Percentiles rank a stretch among this genome's conserved stretches.
phyloP scores from a whole-genome alignment of 1,140 invertebrate genomes.

The Steinernema khuongi region DNA sequence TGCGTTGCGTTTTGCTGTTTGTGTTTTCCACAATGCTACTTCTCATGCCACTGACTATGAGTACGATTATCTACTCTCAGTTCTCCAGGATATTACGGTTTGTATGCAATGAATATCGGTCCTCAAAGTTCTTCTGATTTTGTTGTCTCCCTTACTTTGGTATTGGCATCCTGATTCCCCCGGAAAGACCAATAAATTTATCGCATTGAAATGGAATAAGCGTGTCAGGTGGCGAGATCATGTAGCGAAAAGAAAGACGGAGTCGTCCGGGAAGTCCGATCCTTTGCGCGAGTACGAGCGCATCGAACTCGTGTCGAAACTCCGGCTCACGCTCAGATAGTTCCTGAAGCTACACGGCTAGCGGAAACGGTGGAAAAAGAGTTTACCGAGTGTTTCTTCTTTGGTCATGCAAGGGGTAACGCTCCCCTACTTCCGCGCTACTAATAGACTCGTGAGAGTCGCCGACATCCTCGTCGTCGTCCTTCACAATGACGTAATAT shows the following conservation, averaged over 20 bases:
- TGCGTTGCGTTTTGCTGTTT: too few species aligned
- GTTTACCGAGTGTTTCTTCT: slow-evolving; percentile 22
- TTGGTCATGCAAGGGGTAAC: neutral
- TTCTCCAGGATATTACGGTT: too few species aligned
- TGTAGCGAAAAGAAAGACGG: slow-evolving; percentile 27
- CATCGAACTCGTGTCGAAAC: slow-evolving; percentile 54
- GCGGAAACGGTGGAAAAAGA: neutral
- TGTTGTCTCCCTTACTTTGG: too few species aligned
- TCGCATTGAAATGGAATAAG: too few species aligned
- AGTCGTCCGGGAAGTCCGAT: slow-evolving; percentile 49
- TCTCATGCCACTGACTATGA: too few species aligned
- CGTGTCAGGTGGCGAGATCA: too few species aligned
- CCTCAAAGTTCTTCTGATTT: too few species aligned
- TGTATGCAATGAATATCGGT: too few species aligned
- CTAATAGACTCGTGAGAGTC: slow-evolving; percentile 47
- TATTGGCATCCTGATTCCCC: too few species aligned
- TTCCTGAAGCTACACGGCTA: slow-evolving; percentile 6
- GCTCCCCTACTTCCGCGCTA: slow-evolving; percentile 1
- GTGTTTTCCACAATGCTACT: too few species aligned
- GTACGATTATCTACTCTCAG: too few species aligned
- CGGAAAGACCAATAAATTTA: too few species aligned
- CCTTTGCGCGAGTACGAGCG: slow-evolving; percentile 49
- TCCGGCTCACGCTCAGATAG: slow-evolving; percentile 42
- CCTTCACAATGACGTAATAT: slow-evolving; percentile 58
- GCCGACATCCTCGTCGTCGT: slow-evolving; percentile 56